Evolutionary conservation across 2,113 vertebrate genomes (phyloP).

Genomic region (Notarius lentiginosus): DNA sequence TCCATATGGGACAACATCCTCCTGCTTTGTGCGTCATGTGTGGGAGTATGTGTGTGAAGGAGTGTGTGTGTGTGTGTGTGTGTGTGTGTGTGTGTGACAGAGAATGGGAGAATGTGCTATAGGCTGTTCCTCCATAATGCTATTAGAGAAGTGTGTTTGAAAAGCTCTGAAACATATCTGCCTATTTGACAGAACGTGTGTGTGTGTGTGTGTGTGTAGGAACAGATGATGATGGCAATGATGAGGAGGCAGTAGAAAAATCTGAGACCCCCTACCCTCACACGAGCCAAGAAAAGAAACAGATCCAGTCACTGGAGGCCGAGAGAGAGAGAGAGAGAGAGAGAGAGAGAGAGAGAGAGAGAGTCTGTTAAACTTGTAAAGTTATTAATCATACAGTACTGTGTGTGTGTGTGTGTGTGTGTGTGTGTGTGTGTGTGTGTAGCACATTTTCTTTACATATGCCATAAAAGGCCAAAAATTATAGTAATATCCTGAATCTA

Average conservation of each 20-base stretch:
- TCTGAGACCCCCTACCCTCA: neutral
- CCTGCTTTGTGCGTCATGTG: constrained; percentile 24
- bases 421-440: neutral
- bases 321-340: neutral
- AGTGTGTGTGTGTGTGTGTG: constrained; percentile 23
- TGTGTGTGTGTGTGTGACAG: neutral
- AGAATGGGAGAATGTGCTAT: constrained; percentile 7
- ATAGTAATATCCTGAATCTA: neutral
- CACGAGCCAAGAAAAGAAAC: constrained; percentile 28
- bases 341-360: neutral
- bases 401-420: constrained; percentile 9
- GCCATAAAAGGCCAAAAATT: neutral
- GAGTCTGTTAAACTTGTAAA: neutral
- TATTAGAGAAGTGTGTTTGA: constrained; percentile 32
- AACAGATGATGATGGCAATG: constrained; percentile 62
- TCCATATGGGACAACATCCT: constrained; percentile 38
- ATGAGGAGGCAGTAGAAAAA: constrained; percentile 26
- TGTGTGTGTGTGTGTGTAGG: constrained; percentile 64
- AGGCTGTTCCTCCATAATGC: neutral
- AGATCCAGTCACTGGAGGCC: constrained; percentile 14
- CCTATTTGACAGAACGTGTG: constrained; percentile 50
- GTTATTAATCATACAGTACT: neutral
- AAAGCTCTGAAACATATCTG: constrained; percentile 7
- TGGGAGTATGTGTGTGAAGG: neutral
- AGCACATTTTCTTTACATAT: neutral